Percentiles rank a stretch among this genome's conserved stretches.
Evolutionary conservation across 2,888 invertebrate genomes (phyloP).

Genomic region (Drosophila tanythrix): DNA sequence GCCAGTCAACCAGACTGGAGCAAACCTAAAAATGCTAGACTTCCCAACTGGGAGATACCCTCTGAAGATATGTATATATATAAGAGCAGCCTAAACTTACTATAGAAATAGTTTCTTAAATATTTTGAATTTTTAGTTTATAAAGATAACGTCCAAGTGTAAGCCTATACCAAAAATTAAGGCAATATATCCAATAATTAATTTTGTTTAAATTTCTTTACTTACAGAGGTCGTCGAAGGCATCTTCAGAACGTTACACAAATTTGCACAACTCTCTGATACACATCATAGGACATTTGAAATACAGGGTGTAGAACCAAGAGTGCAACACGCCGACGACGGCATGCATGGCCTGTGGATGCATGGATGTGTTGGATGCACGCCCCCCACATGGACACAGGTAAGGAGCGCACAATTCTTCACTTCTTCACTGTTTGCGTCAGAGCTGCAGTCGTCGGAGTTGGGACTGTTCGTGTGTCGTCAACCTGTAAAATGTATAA

Average conservation of each 20-base stretch:
- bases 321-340: constrained; percentile 54
- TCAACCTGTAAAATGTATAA: constrained; percentile 80
- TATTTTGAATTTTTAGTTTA: background rate
- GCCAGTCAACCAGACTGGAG: constrained; percentile 10
- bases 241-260: background rate
- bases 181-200: background rate
- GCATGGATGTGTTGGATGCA: constrained; percentile 55
- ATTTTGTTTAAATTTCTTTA: background rate
- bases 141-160: background rate
- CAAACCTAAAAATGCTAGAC: background rate
- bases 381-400: constrained; percentile 58
- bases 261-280: background rate
- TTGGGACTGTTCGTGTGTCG: constrained; percentile 51
- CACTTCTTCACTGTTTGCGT: constrained; percentile 21
- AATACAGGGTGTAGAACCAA: constrained; percentile 18
- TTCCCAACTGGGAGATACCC: background rate
- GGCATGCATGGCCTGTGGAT: constrained; percentile 68
- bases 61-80: background rate
- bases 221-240: background rate
- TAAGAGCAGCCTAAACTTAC: background rate
- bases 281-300: background rate
- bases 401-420: constrained; percentile 21
- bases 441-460: constrained; percentile 14
- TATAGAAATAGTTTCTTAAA: background rate
- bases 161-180: background rate